Evolutionary conservation across 2,888 invertebrate genomes (phyloP), one percentile per base, ranked within the genome.

Genomic region (Lymantria monacha): DNA sequence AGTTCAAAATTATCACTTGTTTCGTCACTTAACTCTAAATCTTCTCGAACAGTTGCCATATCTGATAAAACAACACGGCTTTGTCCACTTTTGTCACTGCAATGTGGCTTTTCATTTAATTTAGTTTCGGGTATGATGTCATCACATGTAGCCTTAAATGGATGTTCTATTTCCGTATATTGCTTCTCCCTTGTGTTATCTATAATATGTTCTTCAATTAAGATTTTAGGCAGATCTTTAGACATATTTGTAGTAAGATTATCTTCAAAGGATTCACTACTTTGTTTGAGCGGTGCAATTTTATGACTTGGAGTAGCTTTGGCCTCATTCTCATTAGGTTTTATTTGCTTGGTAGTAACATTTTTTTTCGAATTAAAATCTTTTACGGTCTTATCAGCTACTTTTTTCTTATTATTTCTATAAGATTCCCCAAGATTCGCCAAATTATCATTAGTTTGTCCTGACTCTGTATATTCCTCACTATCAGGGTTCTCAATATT

Each of bases 1-100:
- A 48, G 45, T 30, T 52, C 47, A n/a, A 12, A 10, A 46, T 44
- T 44, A 58, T 87, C 87, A 56, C 74, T 79, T 42, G 71, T 78
- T 56, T 87, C 89, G 55, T 91, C 90, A 68, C 89, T 91, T 53
- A 90, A 66, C 61, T 85, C 79, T 63, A 91, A 80, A 74, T 90
- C 90, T 33, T 75, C 78, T 63, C 76, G 84, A 40, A 91, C 79
- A 11, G 74, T 77, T 60, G 72, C 70, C 57, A 63, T 70, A 44
- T 66, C 49, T 36, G 49, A 51, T 14, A 53, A 38, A 36, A 48
- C 47, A n/a, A 49, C 42, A 44, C 31, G 13, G 36, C n/a, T 48
- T 42, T 38, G 41, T 22, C 8, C 31, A 42, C 43, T 13, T 22
- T 33, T 46, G 41, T 52, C 45, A 44, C 9, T n/a, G 38, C 41